Conservation (phyloP, 92 coral and sea anemone species). For the Zoanthus sociatus region DNA sequence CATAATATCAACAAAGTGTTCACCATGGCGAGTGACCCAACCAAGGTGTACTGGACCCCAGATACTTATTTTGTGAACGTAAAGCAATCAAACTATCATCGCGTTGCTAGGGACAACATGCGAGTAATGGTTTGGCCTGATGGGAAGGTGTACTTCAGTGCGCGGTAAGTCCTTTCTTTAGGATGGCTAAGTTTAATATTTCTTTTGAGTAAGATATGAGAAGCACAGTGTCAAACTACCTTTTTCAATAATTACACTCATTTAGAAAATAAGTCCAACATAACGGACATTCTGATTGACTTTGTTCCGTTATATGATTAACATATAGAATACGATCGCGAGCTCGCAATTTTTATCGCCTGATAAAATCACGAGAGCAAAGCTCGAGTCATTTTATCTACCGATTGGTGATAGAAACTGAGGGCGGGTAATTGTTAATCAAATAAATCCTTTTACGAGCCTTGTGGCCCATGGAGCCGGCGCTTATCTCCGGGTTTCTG, state of each 20-base stretch:
- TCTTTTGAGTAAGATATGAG: background rate
- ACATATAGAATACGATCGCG: no score
- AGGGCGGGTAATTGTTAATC: no score
- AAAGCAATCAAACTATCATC: constrained; percentile 74
- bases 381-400: no score
- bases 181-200: no score
- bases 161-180: constrained; percentile 68
- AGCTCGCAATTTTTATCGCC: no score
- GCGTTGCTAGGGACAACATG: constrained; percentile 81
- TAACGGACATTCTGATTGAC: no score
- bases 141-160: constrained; percentile 80
- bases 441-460: no score
- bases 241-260: background rate
- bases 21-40: constrained; percentile 74
- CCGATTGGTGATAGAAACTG: no score
- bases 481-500: no score
- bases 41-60: constrained; percentile 81
- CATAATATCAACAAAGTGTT: constrained; percentile 74
- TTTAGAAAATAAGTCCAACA: background rate
- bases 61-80: constrained; percentile 90
- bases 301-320: no score
- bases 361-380: no score
- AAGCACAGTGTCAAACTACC: background rate
- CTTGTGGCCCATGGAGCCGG: no score
- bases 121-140: constrained; percentile 75